phyloP scores from a whole-genome alignment of 2,888 invertebrate genomes.

The Suillia variegata region DNA sequence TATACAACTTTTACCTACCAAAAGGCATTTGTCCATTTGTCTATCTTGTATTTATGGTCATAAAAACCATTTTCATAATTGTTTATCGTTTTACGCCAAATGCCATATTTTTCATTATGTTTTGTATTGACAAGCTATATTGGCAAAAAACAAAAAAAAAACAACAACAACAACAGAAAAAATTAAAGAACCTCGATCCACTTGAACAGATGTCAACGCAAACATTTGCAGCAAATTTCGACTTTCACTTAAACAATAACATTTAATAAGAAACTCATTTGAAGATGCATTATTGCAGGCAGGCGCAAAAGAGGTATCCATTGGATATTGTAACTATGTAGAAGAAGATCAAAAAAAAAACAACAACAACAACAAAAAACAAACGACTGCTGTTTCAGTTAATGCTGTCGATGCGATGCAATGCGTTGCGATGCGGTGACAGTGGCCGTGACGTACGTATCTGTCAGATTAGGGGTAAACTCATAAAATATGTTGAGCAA shows the following conservation, averaged over 20 bases:
- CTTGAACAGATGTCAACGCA: slow-evolving; percentile 50
- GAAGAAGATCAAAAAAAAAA: not conserved
- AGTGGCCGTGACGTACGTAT: slow-evolving; percentile 50
- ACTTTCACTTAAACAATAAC: slow-evolving; percentile 42
- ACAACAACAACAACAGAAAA: no score
- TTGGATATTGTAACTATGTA: not conserved
- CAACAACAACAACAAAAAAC: no score
- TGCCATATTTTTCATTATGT: slow-evolving; percentile 27
- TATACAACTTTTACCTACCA: no score
- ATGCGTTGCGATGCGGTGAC: not conserved
- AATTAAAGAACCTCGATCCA: no score
- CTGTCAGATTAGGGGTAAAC: slow-evolving; percentile 51
- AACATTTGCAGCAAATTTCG: slow-evolving; percentile 34
- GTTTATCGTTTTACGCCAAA: slow-evolving; percentile 26
- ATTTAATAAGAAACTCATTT: slow-evolving; percentile 42
- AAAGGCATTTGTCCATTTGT: no score
- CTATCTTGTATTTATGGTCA: no score
- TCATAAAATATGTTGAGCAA: slow-evolving; percentile 49
- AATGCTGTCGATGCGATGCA: not conserved
- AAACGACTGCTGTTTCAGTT: not conserved
- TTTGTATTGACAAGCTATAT: not conserved
- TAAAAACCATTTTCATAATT: slow-evolving; percentile 32
- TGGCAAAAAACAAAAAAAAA: no score
- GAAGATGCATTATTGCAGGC: not conserved
- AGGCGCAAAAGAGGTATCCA: no score